Base-by-base conservation (phyloP, 2,888 invertebrate species). In the Pherbina coryleti region DNA sequence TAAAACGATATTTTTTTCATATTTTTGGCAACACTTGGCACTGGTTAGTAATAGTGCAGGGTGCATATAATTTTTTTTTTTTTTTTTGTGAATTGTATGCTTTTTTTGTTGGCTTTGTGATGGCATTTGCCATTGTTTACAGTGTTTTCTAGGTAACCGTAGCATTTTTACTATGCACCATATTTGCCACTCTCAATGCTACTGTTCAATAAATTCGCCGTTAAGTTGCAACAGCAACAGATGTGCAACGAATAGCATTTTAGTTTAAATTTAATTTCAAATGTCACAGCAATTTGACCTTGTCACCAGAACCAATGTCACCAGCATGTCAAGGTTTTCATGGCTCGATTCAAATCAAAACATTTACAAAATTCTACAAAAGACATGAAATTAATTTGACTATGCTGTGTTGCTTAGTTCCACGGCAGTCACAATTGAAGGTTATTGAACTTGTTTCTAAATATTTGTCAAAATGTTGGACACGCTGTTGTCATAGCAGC, bases 301-400 rank as follows among this genome's bases (percentile, higher is more conserved):
- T 85, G 85, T 79, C 73, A 84, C 86, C 85, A 84, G 83, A 86
- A 85, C 86, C 81, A 87, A 85, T 11, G 31, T 49, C 5, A 60
- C 73, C 19, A 34, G 37, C 37, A 37, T 37, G 67, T 67, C 76
- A 75, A 79, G 80, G 77, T 81, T 83, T 83, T 82, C 80, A 82
- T 78, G 84, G 79, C 60, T 11, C 25, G 17, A n/a, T 53, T 77
- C 74, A 71, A 76, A 82, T 85, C 84, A 79, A 85, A 87, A 86
- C 85, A 85, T 86, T 86, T 83, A 83, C 83, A 83, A 82, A 79
- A 37, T 77, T 73, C 60, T 28, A 70, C 17, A 66, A n/a, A 73
- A 79, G 75, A 31, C 78, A 82, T 83, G 82, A 86, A 86, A 85
- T 85, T 83, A 83, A 86, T 86, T 87, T 86, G 75, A 80, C 82